Evolutionary conservation across 2,888 invertebrate species (phyloP), one percentile per base, ranked within the genome.

Genomic region (Caenorhabditis sp.): DNA sequence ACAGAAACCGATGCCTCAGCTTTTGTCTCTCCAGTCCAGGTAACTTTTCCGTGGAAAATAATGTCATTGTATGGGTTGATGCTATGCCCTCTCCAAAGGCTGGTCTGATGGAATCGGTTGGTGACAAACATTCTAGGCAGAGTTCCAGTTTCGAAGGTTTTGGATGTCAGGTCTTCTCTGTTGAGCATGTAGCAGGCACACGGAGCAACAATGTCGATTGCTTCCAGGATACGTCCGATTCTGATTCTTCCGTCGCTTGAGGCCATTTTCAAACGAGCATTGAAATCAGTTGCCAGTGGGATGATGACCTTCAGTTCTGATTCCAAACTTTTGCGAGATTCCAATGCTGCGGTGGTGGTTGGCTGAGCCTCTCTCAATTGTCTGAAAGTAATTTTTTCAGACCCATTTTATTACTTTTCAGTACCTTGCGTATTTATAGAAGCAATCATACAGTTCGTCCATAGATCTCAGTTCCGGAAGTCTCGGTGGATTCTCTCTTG

Each of bases 121-220:
- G 82, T 82, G 37, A 77, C 72, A 15, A 82, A 77, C 69, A 82
- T 72, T 51, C 82, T 62, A 26, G 82, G 82, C 20, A 82, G 53
- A 8, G 78, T 68, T 51, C 78, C 78, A 53, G 35, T 69, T 15
- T 62, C 68, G 35, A 78, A 78, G 9, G 56, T 61, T 26, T 65
- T 68, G 13, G 40, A 15, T 0, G 58, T 37, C 6, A 74, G 32
- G n/a, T 82, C 78, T n/a, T 56, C 56, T 50, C 82, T 24, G 32
- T 82, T 82, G 4, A 78, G 55, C 82, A 74, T 78, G 22, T 77
- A 79, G 44, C 71, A 69, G 22, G 70, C 68, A 64, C 74, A 78
- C 8, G 82, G 77, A 26, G 82, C 82, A 18, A 82, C 74, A 47
- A 77, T 72, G 44, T 82, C 82, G 24, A 82, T 47, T 0, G 47